phyloP scores from a whole-genome alignment of 2,113 vertebrate genomes.

The Hymenochirus boettgeri region DNA sequence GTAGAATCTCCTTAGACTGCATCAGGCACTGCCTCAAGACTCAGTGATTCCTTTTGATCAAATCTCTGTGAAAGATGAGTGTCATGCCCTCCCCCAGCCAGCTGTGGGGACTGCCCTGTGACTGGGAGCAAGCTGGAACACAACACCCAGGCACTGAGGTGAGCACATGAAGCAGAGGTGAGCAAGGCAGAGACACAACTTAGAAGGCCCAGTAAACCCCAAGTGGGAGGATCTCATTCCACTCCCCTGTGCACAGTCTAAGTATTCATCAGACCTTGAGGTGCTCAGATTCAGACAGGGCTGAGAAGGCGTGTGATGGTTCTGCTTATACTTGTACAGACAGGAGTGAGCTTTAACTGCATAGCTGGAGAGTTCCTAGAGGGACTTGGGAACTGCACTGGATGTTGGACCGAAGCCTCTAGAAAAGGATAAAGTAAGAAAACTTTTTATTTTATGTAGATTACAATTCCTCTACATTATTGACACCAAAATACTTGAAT shows the following conservation, averaged over 20 bases:
- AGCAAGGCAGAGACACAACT: constrained; percentile 63
- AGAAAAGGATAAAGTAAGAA: constrained; percentile 94
- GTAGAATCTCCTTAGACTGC: constrained; percentile 71
- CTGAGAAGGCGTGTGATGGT: constrained; percentile 72
- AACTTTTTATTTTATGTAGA: constrained; percentile 46
- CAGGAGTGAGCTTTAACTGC: constrained; percentile 71
- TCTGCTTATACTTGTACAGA: constrained; percentile 76
- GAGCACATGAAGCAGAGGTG: constrained; percentile 73
- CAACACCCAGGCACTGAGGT: constrained; percentile 51
- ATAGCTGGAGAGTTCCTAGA: constrained; percentile 67
- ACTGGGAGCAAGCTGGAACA: constrained; percentile 62
- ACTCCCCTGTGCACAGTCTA: constrained; percentile 77
- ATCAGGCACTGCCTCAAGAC: constrained; percentile 77
- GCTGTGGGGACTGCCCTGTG: constrained; percentile 85
- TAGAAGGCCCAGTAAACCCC: constrained; percentile 62
- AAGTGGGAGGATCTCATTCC: constrained; percentile 83
- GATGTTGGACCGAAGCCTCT: constrained; percentile 58
- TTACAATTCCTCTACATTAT: too few relatives aligned
- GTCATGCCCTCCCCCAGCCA: constrained; percentile 83
- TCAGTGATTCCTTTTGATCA: constrained; percentile 90
- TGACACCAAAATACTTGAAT: too few relatives aligned
- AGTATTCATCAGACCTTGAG: constrained; percentile 78
- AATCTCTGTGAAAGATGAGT: constrained; percentile 91
- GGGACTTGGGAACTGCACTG: constrained; percentile 80
- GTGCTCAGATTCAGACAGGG: constrained; percentile 71